These are phyloP conservation scores for Hirtodrosophila duncani DNA, from an alignment of 2,888 invertebrate genomes.

Conservation along the genomic window DNA sequence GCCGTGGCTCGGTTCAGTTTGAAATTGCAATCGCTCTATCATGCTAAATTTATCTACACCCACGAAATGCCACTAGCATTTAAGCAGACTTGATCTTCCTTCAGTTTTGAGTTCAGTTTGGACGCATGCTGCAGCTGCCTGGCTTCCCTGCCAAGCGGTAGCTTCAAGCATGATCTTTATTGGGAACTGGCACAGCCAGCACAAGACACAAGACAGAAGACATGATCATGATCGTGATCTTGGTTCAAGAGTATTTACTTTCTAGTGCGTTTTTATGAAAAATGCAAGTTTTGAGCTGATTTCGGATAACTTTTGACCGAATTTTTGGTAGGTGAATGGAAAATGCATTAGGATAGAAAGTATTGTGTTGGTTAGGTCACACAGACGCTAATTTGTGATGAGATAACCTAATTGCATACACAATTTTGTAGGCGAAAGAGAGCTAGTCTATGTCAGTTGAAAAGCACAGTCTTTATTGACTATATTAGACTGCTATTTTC, in stretches of 20 bases:
- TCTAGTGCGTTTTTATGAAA: constrained; percentile 58
- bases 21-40: constrained; percentile 46
- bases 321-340: too few relatives aligned
- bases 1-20: constrained; percentile 54
- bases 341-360: too few relatives aligned
- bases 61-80: constrained; percentile 66
- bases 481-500: too few relatives aligned
- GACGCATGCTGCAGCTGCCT: constrained; percentile 4
- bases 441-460: too few relatives aligned
- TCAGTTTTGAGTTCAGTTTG: constrained; percentile 17
- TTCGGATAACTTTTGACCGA: constrained; percentile 30
- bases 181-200: constrained; percentile 35
- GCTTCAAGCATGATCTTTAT: constrained; percentile 42
- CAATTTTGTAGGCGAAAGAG: too few relatives aligned
- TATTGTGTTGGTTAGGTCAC: too few relatives aligned
- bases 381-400: too few relatives aligned
- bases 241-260: constrained; percentile 31
- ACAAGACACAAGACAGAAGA: too few relatives aligned
- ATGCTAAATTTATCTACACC: constrained; percentile 57
- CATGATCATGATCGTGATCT: too few relatives aligned
- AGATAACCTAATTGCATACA: too few relatives aligned
- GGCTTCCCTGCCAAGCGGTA: too few relatives aligned
- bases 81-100: constrained; percentile 52
- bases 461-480: too few relatives aligned
- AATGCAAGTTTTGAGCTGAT: constrained; percentile 52